These are phyloP conservation scores for Esox niger DNA, from an alignment of 2,113 vertebrate species.

Conservation along the genomic window DNA sequence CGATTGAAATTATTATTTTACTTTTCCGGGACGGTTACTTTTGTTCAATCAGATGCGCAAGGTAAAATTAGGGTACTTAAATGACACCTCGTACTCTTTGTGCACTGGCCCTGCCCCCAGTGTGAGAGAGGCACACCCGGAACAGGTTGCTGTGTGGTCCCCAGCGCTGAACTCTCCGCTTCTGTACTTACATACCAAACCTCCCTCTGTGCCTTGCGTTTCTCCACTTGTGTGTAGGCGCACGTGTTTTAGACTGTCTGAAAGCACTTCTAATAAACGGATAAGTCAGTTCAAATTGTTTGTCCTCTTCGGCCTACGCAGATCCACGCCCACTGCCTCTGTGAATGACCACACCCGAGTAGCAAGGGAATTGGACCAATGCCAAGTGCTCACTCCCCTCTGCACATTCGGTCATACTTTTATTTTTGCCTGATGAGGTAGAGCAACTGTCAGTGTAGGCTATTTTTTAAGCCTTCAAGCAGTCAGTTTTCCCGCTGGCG, in stretches of 20 bases:
- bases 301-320: neutral
- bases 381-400: neutral
- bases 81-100: too few relatives aligned
- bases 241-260: neutral
- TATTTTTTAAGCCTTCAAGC: neutral
- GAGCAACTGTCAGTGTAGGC: neutral
- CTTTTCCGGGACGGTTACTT: neutral
- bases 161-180: neutral
- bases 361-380: neutral
- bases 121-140: neutral
- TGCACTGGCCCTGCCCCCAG: too few relatives aligned
- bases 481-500: too few relatives aligned
- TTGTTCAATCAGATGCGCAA: neutral
- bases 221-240: slow-evolving; percentile 5
- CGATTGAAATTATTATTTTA: slow-evolving; percentile 3
- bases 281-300: neutral
- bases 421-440: neutral
- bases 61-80: neutral
- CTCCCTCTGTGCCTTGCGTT: slow-evolving; percentile 60
- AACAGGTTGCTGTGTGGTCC: neutral
- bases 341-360: neutral
- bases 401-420: neutral
- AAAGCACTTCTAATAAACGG: neutral
- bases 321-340: neutral
- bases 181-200: slow-evolving; percentile 11